Conservation (phyloP, 2,888 invertebrate species). For the Cosmia pyralina region DNA sequence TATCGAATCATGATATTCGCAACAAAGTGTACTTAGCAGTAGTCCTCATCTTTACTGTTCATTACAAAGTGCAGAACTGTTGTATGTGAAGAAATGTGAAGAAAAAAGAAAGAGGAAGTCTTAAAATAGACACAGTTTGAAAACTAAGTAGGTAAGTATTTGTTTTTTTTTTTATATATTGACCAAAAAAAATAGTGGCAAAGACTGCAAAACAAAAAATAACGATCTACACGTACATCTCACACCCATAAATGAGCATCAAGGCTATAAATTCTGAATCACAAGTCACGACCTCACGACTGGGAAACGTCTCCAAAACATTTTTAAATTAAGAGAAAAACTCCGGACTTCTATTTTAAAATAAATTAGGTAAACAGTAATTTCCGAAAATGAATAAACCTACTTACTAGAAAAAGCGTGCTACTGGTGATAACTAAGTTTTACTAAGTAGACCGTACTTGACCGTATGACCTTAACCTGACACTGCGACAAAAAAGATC, state of each 20-base stretch:
- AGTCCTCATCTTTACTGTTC: too few species aligned
- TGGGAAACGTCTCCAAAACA: not conserved
- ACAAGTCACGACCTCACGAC: not conserved
- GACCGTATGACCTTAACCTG: conserved; percentile 11
- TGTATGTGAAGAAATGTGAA: too few species aligned
- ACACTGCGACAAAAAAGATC: conserved; percentile 15
- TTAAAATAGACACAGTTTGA: not conserved
- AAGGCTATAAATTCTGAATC: conserved; percentile 15
- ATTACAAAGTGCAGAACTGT: too few species aligned
- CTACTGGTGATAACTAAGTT: conserved; percentile 6
- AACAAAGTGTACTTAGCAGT: too few species aligned
- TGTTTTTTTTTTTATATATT: not conserved
- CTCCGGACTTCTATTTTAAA: not conserved
- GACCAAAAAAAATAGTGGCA: not conserved
- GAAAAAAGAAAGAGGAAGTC: too few species aligned
- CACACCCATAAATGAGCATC: conserved; percentile 4
- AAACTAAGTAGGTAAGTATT: too few species aligned
- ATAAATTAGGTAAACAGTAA: too few species aligned
- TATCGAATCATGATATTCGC: too few species aligned
- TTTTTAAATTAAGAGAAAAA: not conserved
- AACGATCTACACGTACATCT: not conserved
- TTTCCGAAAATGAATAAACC: not conserved
- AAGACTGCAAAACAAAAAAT: not conserved
- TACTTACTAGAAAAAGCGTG: not conserved
- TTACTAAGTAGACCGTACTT: conserved; percentile 1